phyloP scores from a whole-genome alignment of 2,888 invertebrate species.

The Thymelicus lineola region DNA sequence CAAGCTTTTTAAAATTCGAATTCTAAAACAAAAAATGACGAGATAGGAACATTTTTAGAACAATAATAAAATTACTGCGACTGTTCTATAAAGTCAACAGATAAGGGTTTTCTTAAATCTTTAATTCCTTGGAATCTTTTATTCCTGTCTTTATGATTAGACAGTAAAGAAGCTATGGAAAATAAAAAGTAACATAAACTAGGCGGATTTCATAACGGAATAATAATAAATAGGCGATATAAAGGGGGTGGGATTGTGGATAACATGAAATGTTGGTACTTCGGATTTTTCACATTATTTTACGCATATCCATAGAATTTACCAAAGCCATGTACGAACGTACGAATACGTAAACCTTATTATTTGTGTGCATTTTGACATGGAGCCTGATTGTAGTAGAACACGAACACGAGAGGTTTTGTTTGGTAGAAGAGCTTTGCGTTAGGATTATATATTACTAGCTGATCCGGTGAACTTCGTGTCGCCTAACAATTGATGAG shows the following conservation, averaged over 20 bases:
- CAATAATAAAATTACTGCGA: conserved; percentile 75
- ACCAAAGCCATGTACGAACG: too few species aligned
- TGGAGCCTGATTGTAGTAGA: too few species aligned
- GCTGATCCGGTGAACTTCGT: too few species aligned
- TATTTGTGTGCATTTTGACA: too few species aligned
- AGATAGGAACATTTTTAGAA: conserved; percentile 62
- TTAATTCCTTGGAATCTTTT: conserved; percentile 82
- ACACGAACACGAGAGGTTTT: too few species aligned
- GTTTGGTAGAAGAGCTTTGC: too few species aligned
- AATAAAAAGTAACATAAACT: conserved; percentile 74
- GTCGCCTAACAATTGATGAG: too few species aligned
- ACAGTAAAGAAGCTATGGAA: conserved; percentile 69
- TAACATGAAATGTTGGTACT: conserved; percentile 4
- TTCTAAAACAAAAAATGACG: conserved; percentile 66
- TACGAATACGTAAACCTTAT: too few species aligned
- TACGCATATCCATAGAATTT: background rate
- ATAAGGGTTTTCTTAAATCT: conserved; percentile 74
- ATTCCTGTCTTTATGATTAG: conserved; percentile 68
- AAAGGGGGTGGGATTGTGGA: conserved; percentile 14
- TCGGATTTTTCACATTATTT: conserved; percentile 1
- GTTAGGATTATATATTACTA: too few species aligned
- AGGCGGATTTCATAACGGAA: conserved; percentile 64
- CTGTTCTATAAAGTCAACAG: conserved; percentile 56
- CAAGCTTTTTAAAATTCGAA: conserved; percentile 69
- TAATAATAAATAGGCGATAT: conserved; percentile 60